Conservation (phyloP, 2,797 vertebrate genomes). For the Malurus leucopterus region DNA sequence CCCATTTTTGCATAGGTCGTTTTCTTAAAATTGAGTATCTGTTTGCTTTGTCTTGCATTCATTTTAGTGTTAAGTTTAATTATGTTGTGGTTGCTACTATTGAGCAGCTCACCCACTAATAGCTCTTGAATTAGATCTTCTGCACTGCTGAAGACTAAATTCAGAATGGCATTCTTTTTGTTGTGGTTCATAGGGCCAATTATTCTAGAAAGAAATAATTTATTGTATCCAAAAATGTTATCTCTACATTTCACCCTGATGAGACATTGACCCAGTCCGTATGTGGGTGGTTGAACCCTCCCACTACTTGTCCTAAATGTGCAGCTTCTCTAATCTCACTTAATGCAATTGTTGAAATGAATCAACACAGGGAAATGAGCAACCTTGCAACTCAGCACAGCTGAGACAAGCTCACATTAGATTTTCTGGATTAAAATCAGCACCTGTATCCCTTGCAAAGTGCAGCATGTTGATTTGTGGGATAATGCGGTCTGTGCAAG, state of each 20-base stretch:
- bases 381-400: background rate
- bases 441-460: background rate
- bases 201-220: background rate
- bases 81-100: background rate
- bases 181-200: background rate
- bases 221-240: background rate
- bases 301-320: background rate
- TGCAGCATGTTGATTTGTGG: background rate
- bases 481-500: background rate
- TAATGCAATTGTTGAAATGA: slow-evolving; percentile 18
- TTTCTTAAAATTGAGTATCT: background rate
- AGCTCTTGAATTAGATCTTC: slow-evolving; percentile 11
- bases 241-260: background rate
- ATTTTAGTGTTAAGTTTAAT: background rate
- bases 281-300: slow-evolving; percentile 1
- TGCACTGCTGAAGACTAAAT: background rate
- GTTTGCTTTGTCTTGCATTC: background rate
- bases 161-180: background rate
- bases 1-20: background rate
- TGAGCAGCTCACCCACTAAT: background rate
- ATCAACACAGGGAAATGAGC: background rate
- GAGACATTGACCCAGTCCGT: background rate
- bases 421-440: slow-evolving; percentile 1
- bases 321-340: slow-evolving; percentile 8
- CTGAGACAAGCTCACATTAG: background rate